Evolutionary conservation across 1,140 invertebrate genomes (phyloP), one percentile per base, ranked within the genome.

Genomic region (Venustaconcha ellipsiformis): DNA sequence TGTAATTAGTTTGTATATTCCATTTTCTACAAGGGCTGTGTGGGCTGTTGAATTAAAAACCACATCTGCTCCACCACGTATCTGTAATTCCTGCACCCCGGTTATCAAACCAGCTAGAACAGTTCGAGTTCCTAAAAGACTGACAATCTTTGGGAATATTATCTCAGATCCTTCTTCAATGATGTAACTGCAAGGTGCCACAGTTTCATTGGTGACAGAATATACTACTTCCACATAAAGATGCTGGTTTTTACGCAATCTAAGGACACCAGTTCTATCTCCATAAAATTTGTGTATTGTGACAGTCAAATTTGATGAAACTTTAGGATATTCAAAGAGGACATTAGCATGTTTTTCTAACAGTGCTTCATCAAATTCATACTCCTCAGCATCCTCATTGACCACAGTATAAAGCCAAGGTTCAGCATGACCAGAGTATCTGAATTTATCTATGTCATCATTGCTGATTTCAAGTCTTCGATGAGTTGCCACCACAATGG

Each of bases 341-440:
- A 86, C 62, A 71, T 86, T 86, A 20, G 82, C 67, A 73, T 86
- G 84, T 14, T 84, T 78, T 60, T 78, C 70, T 4, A 86, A 63
- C 65, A 83, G 70, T 55, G 74, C 80, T 76, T 86, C 85, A 78
- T 86, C 80, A 81, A 85, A 85, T 57, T 83, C 81, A 72, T 86
- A 86, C 26, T 74, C 70, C 11, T 48, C 11, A 17, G 60, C 70
- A 8, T 78, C 82, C 70, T 84, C 85, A 62, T 80, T 78, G 12
- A 86, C 64, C 57, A 83, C 69, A 12, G 85, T 79, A 60, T 84
- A 86, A 8, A 86, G 74, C 85, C 85, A 86, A 6, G 85, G 85
- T 59, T 82, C 79, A 1, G 77, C 75, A 73, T 86, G 82, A 30
- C 77, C 59, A 2, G 63, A 60, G 74, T 86, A 86, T 30, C 84